Evolutionary conservation across 2,888 invertebrate species (phyloP), one percentile per base, ranked within the genome.

Genomic region (Drosophila anomalata): DNA sequence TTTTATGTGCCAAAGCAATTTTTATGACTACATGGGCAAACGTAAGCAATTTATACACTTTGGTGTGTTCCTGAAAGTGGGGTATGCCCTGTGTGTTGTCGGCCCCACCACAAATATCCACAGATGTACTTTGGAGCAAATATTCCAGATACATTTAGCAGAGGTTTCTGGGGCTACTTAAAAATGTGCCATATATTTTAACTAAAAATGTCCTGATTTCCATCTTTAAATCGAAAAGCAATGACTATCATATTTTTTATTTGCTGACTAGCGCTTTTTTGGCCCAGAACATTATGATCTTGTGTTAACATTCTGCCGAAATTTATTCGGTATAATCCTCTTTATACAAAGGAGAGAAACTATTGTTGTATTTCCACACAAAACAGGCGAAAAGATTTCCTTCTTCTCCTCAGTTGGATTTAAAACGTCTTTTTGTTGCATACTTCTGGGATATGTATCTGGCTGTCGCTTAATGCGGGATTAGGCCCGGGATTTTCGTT

Each of bases 1-100:
- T 84, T 81, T 84, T 84, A 80, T 81, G 78, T 77, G 84, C 77
- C 78, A 80, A 75, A 65, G 69, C 63, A 67, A 63, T 75, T 65
- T 71, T 72, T 76, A 73, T 59, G 71, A 71, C 70, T 62, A 63
- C 52, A 62, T 56, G 52, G 70, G 52, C 71, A 56, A 61, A 77
- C 80, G 78, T 75, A 57, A 78, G 78, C 80, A 67, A 69, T 80
- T 80, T 76, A 41, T 61, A 58, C 66, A 68, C 69, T 70, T 68
- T 12, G 68, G 8, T 55, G 44, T 22, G 14, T 57, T 54, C 54
- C 63, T 24, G 17, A 29, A 8, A 53, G n/a, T 47, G 39, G 53
- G 63, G 63, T 47, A 65, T 47, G 31, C 12, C 5, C 22, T 29
- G 39, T 39, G 41, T 12, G 24, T 8, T 31, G 17, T 57, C 14